Evolutionary conservation across 2,888 invertebrate genomes (phyloP).

Genomic region (Pharmacophagus antenor): DNA sequence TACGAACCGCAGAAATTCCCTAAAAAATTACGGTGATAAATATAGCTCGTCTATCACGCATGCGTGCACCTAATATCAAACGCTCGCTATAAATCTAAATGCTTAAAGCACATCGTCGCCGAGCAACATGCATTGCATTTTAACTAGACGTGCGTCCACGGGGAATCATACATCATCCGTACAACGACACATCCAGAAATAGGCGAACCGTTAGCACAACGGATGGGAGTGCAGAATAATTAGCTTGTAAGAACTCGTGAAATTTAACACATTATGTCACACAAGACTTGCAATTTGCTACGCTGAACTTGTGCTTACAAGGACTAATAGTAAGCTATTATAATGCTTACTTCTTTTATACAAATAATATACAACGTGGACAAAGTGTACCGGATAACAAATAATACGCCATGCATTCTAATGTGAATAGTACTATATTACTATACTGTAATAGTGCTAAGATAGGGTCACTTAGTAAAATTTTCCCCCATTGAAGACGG

Average conservation of each 20-base stretch:
- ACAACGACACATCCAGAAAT: constrained; percentile 57
- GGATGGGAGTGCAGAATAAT: constrained; percentile 34
- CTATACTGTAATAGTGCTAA: no score
- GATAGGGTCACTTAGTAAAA: no score
- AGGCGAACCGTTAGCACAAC: constrained; percentile 39
- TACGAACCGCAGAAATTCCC: background rate
- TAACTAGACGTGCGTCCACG: constrained; percentile 30
- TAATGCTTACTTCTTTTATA: background rate
- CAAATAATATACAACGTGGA: no score
- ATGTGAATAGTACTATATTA: no score
- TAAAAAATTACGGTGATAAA: background rate
- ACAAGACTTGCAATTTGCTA: constrained; percentile 15
- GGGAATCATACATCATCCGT: constrained; percentile 50
- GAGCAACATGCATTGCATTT: constrained; percentile 30
- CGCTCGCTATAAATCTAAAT: constrained; percentile 23
- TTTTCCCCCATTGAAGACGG: no score
- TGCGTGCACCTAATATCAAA: constrained; percentile 21
- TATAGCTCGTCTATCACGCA: constrained; percentile 3
- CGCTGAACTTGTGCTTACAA: background rate
- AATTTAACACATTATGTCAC: constrained; percentile 17
- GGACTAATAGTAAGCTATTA: background rate
- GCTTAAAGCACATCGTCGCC: constrained; percentile 26
- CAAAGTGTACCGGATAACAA: no score
- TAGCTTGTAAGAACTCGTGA: constrained; percentile 17
- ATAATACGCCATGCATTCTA: no score